These are phyloP conservation scores for Enoplosus armatus DNA, from an alignment of 2,797 vertebrate species.

Conservation along the genomic window DNA sequence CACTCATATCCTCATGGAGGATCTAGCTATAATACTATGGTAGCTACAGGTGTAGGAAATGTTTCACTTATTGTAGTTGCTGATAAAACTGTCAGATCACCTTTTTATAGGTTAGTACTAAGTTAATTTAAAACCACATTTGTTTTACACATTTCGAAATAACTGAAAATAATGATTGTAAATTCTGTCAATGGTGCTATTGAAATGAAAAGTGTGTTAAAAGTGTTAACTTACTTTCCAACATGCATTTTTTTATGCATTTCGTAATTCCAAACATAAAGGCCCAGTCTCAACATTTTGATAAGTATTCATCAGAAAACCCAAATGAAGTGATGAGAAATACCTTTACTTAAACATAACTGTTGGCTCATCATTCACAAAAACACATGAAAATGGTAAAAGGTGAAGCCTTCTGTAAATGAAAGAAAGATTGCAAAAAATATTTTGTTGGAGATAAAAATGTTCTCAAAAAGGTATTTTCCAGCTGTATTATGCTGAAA, in stretches of 20 bases:
- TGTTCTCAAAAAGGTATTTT: background rate
- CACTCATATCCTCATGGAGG: constrained; percentile 10
- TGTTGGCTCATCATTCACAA: background rate
- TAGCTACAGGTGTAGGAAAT: constrained; percentile 1
- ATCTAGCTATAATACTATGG: background rate
- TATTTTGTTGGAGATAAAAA: background rate
- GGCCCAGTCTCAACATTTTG: background rate
- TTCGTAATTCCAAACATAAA: background rate
- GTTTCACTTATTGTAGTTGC: background rate
- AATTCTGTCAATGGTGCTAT: background rate
- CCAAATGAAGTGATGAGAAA: background rate
- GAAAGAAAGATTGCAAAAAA: background rate
- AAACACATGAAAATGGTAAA: background rate
- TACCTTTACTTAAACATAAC: background rate
- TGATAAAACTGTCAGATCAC: background rate
- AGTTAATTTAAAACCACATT: no score
- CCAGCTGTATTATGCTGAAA: background rate
- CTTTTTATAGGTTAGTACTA: background rate
- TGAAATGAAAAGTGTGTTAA: background rate
- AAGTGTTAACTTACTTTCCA: background rate
- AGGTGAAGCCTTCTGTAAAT: accelerated
- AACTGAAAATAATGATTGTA: background rate
- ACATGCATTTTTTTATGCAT: background rate
- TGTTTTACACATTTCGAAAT: background rate
- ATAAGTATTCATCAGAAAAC: background rate